Conservation (phyloP, 1,140 invertebrate genomes). For the Pseudomyrmex gracilis region DNA sequence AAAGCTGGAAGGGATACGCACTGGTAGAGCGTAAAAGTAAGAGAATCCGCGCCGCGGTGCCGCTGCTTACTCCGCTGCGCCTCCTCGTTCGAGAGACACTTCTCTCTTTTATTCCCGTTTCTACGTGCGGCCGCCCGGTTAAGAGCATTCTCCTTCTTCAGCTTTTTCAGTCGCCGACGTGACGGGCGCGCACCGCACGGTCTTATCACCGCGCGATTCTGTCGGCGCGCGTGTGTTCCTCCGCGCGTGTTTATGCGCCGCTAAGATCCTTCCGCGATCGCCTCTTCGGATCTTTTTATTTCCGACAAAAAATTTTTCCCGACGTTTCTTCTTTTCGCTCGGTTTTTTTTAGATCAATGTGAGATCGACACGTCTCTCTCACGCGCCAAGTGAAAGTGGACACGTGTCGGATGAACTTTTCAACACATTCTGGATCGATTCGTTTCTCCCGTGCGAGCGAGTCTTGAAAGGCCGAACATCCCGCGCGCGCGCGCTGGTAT, state of each 20-base stretch:
- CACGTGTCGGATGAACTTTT: neutral
- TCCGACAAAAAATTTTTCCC: no score
- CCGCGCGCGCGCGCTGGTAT: neutral
- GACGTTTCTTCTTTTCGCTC: neutral
- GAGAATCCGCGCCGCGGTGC: slow-evolving; percentile 5
- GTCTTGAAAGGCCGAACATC: neutral
- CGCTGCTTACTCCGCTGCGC: slow-evolving; percentile 45
- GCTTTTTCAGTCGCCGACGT: slow-evolving; percentile 79
- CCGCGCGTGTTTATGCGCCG: slow-evolving; percentile 11
- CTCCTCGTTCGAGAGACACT: slow-evolving; percentile 75
- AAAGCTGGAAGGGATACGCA: slow-evolving; percentile 28
- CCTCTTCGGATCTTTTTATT: neutral
- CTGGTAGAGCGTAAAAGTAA: slow-evolving; percentile 57
- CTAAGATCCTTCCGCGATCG: neutral
- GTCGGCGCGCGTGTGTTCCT: slow-evolving; percentile 16
- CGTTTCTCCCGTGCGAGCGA: neutral
- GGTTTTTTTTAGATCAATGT: neutral
- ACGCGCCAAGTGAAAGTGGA: slow-evolving; percentile 56
- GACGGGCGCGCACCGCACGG: slow-evolving; percentile 66
- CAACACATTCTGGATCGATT: slow-evolving; percentile 8
- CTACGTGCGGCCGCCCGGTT: slow-evolving; percentile 62
- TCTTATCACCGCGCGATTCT: slow-evolving; percentile 51
- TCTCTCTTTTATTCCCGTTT: slow-evolving; percentile 79
- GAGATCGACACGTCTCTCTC: neutral
- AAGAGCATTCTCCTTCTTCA: slow-evolving; percentile 78